These are phyloP conservation scores for Hormaphis cornu DNA, from an alignment of 1,140 invertebrate species.

Conservation along the genomic window DNA sequence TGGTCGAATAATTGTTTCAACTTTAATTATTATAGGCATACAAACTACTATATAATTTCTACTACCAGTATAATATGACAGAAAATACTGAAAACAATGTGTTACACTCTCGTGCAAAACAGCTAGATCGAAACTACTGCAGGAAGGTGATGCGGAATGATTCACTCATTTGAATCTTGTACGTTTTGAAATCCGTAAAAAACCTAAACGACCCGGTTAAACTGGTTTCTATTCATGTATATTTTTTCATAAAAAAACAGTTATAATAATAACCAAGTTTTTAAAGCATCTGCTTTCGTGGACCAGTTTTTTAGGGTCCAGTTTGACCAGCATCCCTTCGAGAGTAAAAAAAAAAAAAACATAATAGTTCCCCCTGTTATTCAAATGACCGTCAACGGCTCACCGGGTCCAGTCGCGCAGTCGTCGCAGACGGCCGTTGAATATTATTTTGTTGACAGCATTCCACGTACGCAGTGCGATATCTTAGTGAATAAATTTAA, in stretches of 20 bases:
- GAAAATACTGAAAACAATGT: too few relatives aligned
- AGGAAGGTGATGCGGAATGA: neutral
- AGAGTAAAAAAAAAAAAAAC: too few relatives aligned
- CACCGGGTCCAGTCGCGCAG: neutral
- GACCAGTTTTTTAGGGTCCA: conserved; percentile 29
- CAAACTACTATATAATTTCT: too few relatives aligned
- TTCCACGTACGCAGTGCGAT: too few relatives aligned
- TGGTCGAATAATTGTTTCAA: too few relatives aligned
- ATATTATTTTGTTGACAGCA: neutral
- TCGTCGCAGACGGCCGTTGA: neutral
- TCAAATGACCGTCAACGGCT: neutral
- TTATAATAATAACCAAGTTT: conserved; percentile 25
- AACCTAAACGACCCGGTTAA: conserved; percentile 10
- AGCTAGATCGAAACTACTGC: neutral
- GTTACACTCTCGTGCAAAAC: too few relatives aligned
- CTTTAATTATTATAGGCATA: too few relatives aligned
- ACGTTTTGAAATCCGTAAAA: neutral
- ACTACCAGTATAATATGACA: too few relatives aligned
- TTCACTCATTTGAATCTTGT: neutral
- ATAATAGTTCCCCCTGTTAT: neutral
- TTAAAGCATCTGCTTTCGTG: conserved; percentile 19
- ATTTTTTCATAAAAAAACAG: neutral
- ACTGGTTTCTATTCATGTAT: conserved; percentile 25
- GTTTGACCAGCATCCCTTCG: conserved; percentile 31
- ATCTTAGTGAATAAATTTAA: too few relatives aligned